These are phyloP conservation scores for Chrysemys picta DNA, from an alignment of 2,113 vertebrate genomes.

Conservation along the genomic window DNA sequence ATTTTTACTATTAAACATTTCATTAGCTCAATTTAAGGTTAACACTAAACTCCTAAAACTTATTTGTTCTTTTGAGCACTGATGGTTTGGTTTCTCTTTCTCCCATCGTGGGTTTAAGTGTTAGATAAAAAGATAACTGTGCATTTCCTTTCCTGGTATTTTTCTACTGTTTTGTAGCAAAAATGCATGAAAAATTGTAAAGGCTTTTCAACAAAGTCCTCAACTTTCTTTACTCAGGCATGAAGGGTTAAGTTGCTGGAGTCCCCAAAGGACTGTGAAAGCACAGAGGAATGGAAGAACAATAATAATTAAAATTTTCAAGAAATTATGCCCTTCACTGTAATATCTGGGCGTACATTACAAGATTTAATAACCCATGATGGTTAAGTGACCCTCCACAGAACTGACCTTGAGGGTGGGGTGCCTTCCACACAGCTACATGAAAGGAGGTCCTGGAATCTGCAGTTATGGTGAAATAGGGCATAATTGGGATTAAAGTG, in stretches of 20 bases:
- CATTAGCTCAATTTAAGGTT: constrained; percentile 63
- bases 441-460: background rate
- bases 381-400: constrained; percentile 14
- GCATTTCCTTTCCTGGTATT: background rate
- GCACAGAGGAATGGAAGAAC: background rate
- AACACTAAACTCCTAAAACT: constrained; percentile 46
- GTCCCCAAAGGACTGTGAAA: background rate
- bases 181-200: background rate
- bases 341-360: background rate
- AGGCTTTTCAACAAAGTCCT: background rate
- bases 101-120: background rate
- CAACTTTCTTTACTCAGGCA: background rate
- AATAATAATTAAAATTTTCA: background rate
- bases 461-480: constrained; percentile 45
- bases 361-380: rapidly evolving
- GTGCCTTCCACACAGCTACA: background rate
- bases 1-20: constrained; percentile 34
- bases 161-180: background rate
- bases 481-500: constrained; percentile 29
- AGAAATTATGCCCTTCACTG: background rate
- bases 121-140: background rate
- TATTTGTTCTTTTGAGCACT: constrained; percentile 37
- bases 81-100: constrained; percentile 13
- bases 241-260: background rate
- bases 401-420: background rate